Evolutionary conservation across 1,140 invertebrate genomes (phyloP), one percentile per base, ranked within the genome.

Genomic region (Euura saliciscinereae): DNA sequence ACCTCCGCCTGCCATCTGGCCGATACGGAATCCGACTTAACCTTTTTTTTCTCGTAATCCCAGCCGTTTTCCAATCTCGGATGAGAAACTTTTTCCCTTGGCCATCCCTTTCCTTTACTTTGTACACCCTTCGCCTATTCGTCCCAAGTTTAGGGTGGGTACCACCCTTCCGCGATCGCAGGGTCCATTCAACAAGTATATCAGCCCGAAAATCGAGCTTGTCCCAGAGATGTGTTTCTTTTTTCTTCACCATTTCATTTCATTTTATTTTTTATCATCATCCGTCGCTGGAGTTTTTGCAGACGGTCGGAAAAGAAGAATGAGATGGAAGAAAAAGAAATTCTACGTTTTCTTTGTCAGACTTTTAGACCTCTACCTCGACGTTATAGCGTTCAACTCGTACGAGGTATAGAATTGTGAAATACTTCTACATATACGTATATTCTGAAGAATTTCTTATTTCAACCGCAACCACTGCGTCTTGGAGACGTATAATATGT

Each of bases 1-100:
- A 28, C 75, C 72, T 74, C 71, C 81, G 83, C 77, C 78, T 79
- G 80, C 82, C 84, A 84, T 85, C 84, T 85, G 84, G 79, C 74
- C 80, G 82, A 85, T 84, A 82, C 77, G 80, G 80, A 81, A 84
- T 83, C 81, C 80, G 77, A 76, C 77, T 78, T 78, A 76, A 74
- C 72, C 71, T 77, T 73, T 28, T 28, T 73, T 74, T 28, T 28
- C 77, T 65, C 69, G 51, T 45, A 66, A 84, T 84, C 82, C 82
- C 82, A 82, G 82, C 82, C 82, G 79, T 81, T 84, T 82, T 81
- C 79, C 80, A 84, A 84, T 83, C 81, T 80, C 79, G 73, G 77
- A 82, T 75, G 81, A 82, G 78, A 80, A 78, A 80, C 78, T 79
- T 74, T 77, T 82, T 81, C 78, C 76, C 51, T 59, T 59, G 8